phyloP scores from a whole-genome alignment of 2,113 vertebrate species.

The Trinectes maculatus region DNA sequence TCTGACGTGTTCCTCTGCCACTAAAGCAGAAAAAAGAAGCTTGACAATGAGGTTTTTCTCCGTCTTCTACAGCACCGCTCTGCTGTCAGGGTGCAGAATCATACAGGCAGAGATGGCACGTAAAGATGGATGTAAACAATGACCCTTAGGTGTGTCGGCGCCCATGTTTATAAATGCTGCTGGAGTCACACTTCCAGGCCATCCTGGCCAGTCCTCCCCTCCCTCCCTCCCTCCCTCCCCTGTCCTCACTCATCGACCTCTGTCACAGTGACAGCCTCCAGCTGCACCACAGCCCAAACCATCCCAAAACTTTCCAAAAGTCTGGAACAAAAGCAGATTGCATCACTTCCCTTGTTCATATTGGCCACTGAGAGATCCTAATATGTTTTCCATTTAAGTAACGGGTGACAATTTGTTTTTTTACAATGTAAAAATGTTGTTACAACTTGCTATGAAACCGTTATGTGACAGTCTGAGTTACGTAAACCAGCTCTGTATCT shows the following conservation, averaged over 20 bases:
- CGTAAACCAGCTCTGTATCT: neutral
- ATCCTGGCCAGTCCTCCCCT: conserved; percentile 68
- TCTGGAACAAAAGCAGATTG: neutral
- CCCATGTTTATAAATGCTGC: conserved; percentile 77
- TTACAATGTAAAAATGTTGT: no score
- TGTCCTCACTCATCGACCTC: conserved; percentile 30
- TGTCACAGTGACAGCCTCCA: conserved; percentile 30
- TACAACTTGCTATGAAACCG: no score
- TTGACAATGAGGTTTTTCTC: neutral
- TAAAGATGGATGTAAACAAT: conserved; percentile 65
- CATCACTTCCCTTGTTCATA: no score
- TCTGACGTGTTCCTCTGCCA: neutral
- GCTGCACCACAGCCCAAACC: conserved; percentile 4
- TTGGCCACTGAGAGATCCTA: no score
- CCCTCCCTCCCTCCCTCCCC: conserved; percentile 1
- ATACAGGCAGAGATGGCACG: conserved; percentile 23
- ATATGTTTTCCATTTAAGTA: no score
- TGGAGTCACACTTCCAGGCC: conserved; percentile 71
- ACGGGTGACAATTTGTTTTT: no score
- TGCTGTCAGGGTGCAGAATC: neutral
- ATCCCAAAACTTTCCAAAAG: conserved; percentile 9
- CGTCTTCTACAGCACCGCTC: neutral
- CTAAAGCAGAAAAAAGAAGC: neutral
- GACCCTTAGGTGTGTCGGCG: conserved; percentile 42
- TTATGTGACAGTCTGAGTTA: neutral